Evolutionary conservation across 2,888 invertebrate genomes (phyloP).

Genomic region (Seira sanloemensis): DNA sequence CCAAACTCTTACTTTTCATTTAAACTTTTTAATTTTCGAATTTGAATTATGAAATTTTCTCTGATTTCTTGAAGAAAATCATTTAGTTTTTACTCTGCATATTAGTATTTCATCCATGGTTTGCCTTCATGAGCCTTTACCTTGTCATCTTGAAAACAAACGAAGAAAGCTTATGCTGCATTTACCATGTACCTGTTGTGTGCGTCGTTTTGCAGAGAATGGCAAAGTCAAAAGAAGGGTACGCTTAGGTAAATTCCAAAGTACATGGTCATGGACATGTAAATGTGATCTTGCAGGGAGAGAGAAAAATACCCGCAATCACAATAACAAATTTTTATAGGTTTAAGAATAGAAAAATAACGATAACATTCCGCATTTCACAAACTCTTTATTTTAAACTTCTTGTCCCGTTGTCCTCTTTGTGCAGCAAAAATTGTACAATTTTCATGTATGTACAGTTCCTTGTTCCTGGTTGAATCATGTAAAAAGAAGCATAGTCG

Average conservation of each 20-base stretch:
- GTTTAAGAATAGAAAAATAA: not conserved
- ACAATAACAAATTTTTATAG: too few species aligned
- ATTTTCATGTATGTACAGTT: not conserved
- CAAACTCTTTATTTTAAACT: not conserved
- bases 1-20: too few species aligned
- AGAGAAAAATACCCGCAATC: conserved; percentile 7
- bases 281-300: conserved; percentile 20
- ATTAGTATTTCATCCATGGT: too few species aligned
- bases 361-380: not conserved
- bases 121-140: too few species aligned
- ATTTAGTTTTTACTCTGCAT: too few species aligned
- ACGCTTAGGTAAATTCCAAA: conserved; percentile 14
- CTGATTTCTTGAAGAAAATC: too few species aligned
- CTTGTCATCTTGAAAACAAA: too few species aligned
- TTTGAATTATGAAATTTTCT: too few species aligned
- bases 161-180: not conserved
- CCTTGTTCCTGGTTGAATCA: not conserved
- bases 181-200: not conserved
- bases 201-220: not conserved
- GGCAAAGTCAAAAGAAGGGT: conserved; percentile 23
- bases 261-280: conserved; percentile 44
- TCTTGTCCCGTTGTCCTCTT: not conserved
- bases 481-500: too few species aligned
- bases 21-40: too few species aligned
- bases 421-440: not conserved